These are phyloP conservation scores for Heliangelus exortis DNA, from an alignment of 2,797 vertebrate species.

Conservation along the genomic window DNA sequence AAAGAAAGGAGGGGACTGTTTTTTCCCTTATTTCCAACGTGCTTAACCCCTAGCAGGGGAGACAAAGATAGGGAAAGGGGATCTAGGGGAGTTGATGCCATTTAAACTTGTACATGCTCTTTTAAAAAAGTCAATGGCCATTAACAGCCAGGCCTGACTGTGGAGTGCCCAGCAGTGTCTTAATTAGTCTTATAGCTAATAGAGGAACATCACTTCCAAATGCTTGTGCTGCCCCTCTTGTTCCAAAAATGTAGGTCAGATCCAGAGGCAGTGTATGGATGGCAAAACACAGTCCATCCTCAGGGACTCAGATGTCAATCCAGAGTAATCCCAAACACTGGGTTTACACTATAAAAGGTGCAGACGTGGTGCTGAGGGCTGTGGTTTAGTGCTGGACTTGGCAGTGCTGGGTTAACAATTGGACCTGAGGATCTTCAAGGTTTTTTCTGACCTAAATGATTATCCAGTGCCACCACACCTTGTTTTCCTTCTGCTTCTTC, in stretches of 20 bases:
- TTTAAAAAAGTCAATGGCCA: slow-evolving; percentile 40
- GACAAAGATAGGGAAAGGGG: neutral
- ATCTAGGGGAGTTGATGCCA: neutral
- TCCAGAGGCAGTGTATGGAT: neutral
- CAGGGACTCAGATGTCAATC: neutral
- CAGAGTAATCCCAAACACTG: neutral
- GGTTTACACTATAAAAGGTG: neutral
- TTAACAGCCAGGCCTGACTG: slow-evolving; percentile 12
- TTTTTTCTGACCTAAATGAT: neutral
- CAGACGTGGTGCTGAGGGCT: neutral
- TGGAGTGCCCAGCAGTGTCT: slow-evolving; percentile 17
- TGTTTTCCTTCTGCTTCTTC: neutral
- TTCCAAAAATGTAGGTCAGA: neutral
- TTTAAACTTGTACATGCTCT: slow-evolving; percentile 47
- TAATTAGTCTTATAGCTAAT: slow-evolving; percentile 48
- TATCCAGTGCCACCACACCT: neutral
- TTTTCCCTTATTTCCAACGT: neutral
- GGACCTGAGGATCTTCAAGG: neutral
- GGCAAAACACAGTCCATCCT: neutral
- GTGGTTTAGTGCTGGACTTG: neutral
- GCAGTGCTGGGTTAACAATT: neutral
- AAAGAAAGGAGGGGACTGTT: slow-evolving; percentile 44
- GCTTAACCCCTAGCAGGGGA: slow-evolving; percentile 72
- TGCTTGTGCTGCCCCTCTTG: neutral
- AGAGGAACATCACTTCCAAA: slow-evolving; percentile 42